Evolutionary conservation across 2,113 vertebrate genomes (phyloP).

Genomic region (Pseudorhombus dupliciocellatus): DNA sequence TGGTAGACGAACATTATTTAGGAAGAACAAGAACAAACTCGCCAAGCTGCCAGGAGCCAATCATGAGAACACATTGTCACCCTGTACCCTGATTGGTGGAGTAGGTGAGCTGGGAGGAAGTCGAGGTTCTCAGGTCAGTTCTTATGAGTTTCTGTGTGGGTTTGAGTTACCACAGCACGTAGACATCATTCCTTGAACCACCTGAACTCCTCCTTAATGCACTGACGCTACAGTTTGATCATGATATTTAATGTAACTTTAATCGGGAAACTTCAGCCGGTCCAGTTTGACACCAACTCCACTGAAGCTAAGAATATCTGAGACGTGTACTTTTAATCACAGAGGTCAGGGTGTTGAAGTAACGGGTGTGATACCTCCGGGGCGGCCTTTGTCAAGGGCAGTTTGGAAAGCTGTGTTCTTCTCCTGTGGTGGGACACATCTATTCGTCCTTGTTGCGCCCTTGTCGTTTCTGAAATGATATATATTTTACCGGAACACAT

Average conservation of each 20-base stretch:
- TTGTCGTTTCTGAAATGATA: constrained; percentile 4
- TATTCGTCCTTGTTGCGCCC: constrained; percentile 17
- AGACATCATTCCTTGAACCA: no score
- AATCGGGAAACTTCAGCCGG: constrained; percentile 9
- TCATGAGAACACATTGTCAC: no score
- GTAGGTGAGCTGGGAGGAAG: no score
- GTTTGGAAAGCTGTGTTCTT: not conserved
- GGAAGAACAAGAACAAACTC: no score
- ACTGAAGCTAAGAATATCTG: constrained; percentile 24
- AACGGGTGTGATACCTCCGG: constrained; percentile 23
- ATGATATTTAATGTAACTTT: constrained; percentile 10
- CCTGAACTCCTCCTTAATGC: no score
- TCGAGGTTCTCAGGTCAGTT: no score
- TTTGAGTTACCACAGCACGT: no score
- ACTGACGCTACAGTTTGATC: no score
- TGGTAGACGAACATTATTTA: no score
- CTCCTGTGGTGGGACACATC: not conserved
- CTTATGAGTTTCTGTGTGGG: no score
- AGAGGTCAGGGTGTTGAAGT: constrained; percentile 50
- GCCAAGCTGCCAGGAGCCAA: no score
- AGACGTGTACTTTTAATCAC: constrained; percentile 36
- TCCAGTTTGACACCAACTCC: constrained; percentile 1
- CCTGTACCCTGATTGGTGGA: no score
- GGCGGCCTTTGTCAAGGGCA: not conserved
- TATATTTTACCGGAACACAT: constrained; percentile 13